Evolutionary conservation across 2,113 vertebrate genomes (phyloP), one percentile per base, ranked within the genome.

Genomic region (Nothoprocta pentlandii): DNA sequence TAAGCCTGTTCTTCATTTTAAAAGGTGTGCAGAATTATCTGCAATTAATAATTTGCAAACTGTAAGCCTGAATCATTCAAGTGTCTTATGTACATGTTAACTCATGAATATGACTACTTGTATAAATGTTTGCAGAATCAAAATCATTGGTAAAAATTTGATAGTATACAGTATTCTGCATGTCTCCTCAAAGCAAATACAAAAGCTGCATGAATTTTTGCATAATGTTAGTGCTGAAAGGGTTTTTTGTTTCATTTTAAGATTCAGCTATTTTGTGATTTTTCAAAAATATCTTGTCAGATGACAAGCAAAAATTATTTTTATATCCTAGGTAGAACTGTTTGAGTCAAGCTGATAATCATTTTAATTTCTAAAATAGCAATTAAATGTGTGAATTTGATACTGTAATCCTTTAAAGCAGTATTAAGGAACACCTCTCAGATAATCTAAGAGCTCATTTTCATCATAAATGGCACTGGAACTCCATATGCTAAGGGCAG

Each of bases 201-300:
- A 39, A 5, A 20, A 69, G 5, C 25, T 47, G 7, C 53, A 56
- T 49, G 32, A 49, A 5, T 8, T 67, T 94, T 70, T 67, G 6
- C 23, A n/a, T 74, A 66, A 80, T 58, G 10, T 3, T 4, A 12
- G n/a, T 54, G 44, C 20, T 78, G 36, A 91, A 89, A 86, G 22
- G 13, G 5, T 59, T 67, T 2, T 53, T 87, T 90, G 14, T 4
- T 86, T 87, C 67, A 9, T 70, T 84, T 81, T 30, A 81, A 51
- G 0, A 0, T 5, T 83, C 63, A 70, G 78, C 58, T 17, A 23
- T 1, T 41, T 7, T 17, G 25, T 21, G 54, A 54, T 12, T 68
- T 91, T 75, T 81, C 10, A 70, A 79, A 87, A 61, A 20, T 66
- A 47, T 1, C 4, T 64, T 74, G 10, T 21, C 71, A 58, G 58